A percentile compares a stretch with the other conserved stretches of the same genome.
Evolutionary conservation across 2,888 invertebrate species (phyloP).

Genomic region (Pantelozetes paolii): DNA sequence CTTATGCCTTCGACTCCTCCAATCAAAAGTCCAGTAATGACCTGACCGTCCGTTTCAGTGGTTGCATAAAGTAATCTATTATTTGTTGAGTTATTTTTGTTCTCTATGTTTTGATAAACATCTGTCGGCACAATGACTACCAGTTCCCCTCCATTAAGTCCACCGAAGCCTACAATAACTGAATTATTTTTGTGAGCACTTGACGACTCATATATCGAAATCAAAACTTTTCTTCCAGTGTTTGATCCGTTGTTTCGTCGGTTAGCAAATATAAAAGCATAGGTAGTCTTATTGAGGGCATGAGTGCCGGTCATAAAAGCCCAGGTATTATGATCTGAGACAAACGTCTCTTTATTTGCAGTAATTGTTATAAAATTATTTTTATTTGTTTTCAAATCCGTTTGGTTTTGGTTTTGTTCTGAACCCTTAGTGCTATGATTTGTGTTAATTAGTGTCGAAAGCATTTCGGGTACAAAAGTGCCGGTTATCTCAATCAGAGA

Average conservation of each 20-base stretch:
- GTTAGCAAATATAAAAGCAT: conserved; percentile 52
- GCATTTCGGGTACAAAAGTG: conserved; percentile 40
- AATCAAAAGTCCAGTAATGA: conserved; percentile 31
- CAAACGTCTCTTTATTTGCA: conserved; percentile 51
- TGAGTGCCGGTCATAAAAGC: conserved; percentile 52
- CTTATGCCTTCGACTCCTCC: conserved; percentile 21
- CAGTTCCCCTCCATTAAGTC: conserved; percentile 14
- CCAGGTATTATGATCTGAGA: conserved; percentile 49
- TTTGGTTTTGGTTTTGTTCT: neutral
- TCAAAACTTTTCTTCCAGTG: neutral
- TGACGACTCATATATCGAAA: neutral
- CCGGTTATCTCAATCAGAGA: conserved; percentile 41
- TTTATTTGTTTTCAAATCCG: neutral
- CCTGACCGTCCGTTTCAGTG: conserved; percentile 30
- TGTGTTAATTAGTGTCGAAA: conserved; percentile 20
- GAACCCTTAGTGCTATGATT: neutral
- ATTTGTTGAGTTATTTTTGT: neutral
- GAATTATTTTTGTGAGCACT: neutral
- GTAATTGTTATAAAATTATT: conserved; percentile 48
- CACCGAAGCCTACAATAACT: neutral
- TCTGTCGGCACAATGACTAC: neutral
- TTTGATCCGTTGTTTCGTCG: conserved; percentile 28
- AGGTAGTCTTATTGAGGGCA: conserved; percentile 50
- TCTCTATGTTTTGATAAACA: neutral
- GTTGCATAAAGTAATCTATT: conserved; percentile 30